phyloP scores from a whole-genome alignment of 1,140 invertebrate species.

The Elymnias hypermnestra region DNA sequence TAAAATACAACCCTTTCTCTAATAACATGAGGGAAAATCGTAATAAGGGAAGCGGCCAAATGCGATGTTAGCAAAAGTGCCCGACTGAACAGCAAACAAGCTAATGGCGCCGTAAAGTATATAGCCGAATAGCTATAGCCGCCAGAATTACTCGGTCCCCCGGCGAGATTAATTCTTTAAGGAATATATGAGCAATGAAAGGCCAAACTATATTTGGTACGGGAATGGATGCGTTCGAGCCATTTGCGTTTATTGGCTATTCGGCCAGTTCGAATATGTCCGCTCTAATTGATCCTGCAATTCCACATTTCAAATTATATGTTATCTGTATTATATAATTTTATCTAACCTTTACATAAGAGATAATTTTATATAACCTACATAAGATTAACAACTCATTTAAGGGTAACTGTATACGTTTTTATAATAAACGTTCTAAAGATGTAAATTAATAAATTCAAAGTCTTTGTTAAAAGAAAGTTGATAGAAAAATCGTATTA shows the following conservation, averaged over 20 bases:
- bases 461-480: no score
- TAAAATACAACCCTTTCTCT: constrained; percentile 30
- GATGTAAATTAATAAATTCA: no score
- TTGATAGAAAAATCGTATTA: no score
- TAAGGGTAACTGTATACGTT: no score
- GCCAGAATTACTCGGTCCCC: constrained; percentile 8
- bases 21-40: constrained; percentile 38
- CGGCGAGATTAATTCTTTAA: neutral
- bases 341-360: no score
- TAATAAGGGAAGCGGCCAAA: constrained; percentile 47
- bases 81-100: constrained; percentile 54
- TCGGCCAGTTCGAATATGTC: constrained; percentile 52
- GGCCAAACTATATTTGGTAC: constrained; percentile 34
- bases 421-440: no score
- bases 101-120: constrained; percentile 57
- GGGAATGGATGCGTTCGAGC: constrained; percentile 44
- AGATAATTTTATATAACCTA: no score
- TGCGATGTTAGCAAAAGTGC: constrained; percentile 46
- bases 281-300: constrained; percentile 49
- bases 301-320: no score
- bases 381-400: no score
- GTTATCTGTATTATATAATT: no score
- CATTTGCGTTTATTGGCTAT: constrained; percentile 64
- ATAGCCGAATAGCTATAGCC: constrained; percentile 21
- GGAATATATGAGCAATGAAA: constrained; percentile 12